phyloP scores from a whole-genome alignment of 2,113 vertebrate genomes.

The Cheilinus undulatus region DNA sequence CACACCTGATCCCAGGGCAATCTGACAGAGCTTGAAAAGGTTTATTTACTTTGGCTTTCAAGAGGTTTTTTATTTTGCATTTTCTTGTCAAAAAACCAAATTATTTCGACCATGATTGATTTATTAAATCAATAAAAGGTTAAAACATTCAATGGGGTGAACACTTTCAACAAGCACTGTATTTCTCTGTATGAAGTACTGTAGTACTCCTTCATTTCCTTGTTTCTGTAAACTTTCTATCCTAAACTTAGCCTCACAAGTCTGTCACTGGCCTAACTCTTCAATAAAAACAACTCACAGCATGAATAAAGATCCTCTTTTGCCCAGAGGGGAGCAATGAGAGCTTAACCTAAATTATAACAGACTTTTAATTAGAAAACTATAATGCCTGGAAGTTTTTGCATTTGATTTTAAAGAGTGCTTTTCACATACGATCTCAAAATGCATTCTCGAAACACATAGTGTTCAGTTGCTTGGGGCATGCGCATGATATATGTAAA shows the following conservation, averaged over 20 bases:
- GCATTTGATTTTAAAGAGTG: conserved; percentile 3
- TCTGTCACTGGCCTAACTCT: not conserved
- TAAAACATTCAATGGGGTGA: too few species aligned
- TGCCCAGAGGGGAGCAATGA: not conserved
- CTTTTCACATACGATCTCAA: conserved; percentile 28
- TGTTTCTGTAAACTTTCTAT: conserved; percentile 28
- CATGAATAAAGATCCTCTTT: conserved; percentile 1
- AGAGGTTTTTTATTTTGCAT: too few species aligned
- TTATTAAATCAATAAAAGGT: too few species aligned
- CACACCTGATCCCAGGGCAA: too few species aligned
- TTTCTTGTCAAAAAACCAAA: too few species aligned
- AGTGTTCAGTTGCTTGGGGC: conserved; percentile 23
- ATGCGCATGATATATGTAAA: conserved; percentile 21
- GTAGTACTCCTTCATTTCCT: not conserved
- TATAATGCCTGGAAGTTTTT: not conserved
- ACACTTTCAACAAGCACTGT: too few species aligned
- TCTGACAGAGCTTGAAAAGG: too few species aligned
- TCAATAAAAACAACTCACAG: too few species aligned
- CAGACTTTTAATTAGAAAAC: conserved; percentile 18
- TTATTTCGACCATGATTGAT: too few species aligned
- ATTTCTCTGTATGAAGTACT: not conserved
- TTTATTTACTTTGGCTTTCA: too few species aligned
- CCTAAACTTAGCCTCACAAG: not conserved
- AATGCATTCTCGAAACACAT: conserved; percentile 12
- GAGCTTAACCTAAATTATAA: conserved; percentile 14